These are phyloP conservation scores for Drosophila parvula DNA, from an alignment of 1,140 invertebrate genomes.

Conservation along the genomic window DNA sequence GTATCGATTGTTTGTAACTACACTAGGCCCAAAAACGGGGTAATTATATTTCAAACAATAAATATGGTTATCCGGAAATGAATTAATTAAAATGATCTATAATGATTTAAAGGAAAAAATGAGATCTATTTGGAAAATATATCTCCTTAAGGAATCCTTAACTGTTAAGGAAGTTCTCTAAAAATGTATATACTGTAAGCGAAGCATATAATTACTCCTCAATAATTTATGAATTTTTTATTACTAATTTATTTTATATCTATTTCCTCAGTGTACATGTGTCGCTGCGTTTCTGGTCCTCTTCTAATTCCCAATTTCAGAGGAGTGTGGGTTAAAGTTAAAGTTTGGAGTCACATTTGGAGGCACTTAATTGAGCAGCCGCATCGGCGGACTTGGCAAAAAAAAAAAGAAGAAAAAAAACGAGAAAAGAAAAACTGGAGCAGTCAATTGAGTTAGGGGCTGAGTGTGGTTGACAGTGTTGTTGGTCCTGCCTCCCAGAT, in stretches of 20 bases:
- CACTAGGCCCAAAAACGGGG: slow-evolving; percentile 5
- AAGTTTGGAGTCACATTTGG: slow-evolving; percentile 30
- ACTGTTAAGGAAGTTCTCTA: not conserved
- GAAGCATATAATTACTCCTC: too few relatives aligned
- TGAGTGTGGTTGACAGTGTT: slow-evolving; percentile 50
- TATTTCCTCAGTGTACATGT: not conserved
- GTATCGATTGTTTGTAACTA: slow-evolving; percentile 41
- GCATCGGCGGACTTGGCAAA: slow-evolving; percentile 29
- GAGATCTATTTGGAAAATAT: not conserved
- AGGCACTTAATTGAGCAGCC: slow-evolving; percentile 57
- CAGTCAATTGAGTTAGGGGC: slow-evolving; percentile 56
- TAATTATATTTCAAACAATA: not conserved
- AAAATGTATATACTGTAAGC: not conserved
- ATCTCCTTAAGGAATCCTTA: not conserved
- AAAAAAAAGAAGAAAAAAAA: slow-evolving; percentile 19
- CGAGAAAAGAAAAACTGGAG: slow-evolving; percentile 3
- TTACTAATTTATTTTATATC: not conserved
- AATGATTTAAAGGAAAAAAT: not conserved
- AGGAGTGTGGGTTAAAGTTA: not conserved
- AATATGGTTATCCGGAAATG: too few relatives aligned
- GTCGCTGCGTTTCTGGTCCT: not conserved
- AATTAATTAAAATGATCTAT: too few relatives aligned
- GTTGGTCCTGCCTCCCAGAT: slow-evolving; percentile 19
- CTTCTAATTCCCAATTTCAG: slow-evolving; percentile 15
- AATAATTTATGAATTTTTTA: too few relatives aligned